Conservation (phyloP, 2,888 invertebrate genomes). For the Hypolimnas misippus region DNA sequence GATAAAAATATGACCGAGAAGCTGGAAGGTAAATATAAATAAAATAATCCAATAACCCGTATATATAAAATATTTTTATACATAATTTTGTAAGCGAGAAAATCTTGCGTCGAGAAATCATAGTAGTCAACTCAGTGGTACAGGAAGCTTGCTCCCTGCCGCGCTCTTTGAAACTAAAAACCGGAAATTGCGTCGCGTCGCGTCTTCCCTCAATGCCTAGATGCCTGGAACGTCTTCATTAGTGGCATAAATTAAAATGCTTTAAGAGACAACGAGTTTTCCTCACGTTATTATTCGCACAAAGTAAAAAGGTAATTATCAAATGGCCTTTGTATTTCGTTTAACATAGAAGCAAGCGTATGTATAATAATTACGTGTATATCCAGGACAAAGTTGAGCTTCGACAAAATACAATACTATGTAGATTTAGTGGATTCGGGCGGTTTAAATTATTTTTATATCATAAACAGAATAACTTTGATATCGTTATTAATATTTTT, state of each 20-base stretch:
- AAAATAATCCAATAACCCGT: no score
- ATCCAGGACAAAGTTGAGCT: no score
- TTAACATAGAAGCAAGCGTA: neutral
- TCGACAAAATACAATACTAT: no score
- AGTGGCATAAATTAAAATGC: conserved; percentile 72
- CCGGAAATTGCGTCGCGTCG: conserved; percentile 80
- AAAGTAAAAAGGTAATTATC: conserved; percentile 42
- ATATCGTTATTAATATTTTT: no score
- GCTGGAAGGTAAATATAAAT: no score
- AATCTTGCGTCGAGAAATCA: conserved; percentile 48
- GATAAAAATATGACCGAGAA: no score
- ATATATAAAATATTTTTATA: no score
- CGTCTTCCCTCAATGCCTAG: conserved; percentile 70
- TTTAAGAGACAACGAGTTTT: conserved; percentile 42
- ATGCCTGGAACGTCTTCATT: conserved; percentile 68
- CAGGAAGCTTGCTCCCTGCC: conserved; percentile 57
- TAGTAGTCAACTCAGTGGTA: conserved; percentile 46
- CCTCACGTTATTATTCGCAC: conserved; percentile 28
- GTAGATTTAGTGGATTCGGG: no score
- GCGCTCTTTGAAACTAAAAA: conserved; percentile 81
- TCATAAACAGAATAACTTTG: no score
- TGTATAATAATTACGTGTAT: no score
- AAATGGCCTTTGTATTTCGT: neutral
- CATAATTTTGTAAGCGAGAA: neutral
- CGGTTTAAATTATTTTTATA: no score